Evolutionary conservation across 92 coral and sea anemone species (phyloP).

Genomic region (Chrysogorgia sp.): DNA sequence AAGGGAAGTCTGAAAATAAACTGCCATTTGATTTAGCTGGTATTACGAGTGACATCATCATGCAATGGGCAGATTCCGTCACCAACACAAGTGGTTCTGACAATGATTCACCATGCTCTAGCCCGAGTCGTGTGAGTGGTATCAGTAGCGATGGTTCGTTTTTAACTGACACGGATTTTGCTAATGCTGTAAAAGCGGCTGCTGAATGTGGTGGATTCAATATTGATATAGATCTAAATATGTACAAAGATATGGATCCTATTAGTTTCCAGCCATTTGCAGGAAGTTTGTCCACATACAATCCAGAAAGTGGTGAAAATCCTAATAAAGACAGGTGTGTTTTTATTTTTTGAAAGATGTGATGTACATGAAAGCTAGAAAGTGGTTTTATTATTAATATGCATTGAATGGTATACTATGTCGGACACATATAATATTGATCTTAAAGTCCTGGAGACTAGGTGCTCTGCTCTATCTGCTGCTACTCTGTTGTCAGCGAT

Average conservation of each 20-base stretch:
- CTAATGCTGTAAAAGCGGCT: constrained; percentile 93
- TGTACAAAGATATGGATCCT: constrained; percentile 95
- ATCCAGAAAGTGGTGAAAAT: constrained; percentile 8
- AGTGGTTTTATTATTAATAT: too few species aligned
- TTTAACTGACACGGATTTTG: constrained; percentile 97
- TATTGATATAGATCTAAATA: constrained; percentile 70
- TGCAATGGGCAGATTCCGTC: constrained; percentile 99
- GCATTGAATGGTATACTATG: too few species aligned
- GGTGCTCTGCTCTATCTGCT: too few species aligned
- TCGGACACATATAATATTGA: too few species aligned
- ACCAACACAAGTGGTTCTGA: constrained; percentile 99
- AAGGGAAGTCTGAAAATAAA: constrained; percentile 72
- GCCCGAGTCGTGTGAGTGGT: constrained; percentile 86
- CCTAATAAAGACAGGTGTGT: constrained; percentile 26
- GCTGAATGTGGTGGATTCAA: constrained; percentile 99
- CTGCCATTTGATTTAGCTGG: constrained; percentile 97
- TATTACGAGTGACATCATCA: constrained; percentile 96
- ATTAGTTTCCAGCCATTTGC: constrained; percentile 89
- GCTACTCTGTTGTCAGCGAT: too few species aligned
- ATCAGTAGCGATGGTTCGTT: constrained; percentile 97
- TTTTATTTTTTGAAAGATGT: too few species aligned
- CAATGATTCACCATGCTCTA: constrained; percentile 91
- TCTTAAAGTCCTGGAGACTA: too few species aligned
- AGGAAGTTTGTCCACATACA: constrained; percentile 44
- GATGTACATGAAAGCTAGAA: too few species aligned